These are phyloP conservation scores for Prionailurus bengalensis DNA, from an alignment of 2,113 vertebrate species.

Conservation along the genomic window DNA sequence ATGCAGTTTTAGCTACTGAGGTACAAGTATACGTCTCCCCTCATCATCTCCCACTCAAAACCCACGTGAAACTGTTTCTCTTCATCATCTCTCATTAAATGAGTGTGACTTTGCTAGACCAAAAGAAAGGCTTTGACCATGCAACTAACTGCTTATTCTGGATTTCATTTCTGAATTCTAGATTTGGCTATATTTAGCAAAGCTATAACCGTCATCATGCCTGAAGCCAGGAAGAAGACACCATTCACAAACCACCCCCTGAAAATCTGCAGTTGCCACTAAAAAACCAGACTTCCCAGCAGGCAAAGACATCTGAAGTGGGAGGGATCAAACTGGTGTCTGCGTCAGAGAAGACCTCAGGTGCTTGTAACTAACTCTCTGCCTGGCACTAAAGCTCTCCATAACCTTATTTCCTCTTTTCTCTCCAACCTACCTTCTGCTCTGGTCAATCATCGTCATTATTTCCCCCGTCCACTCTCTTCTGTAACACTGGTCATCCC, in stretches of 20 bases:
- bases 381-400: neutral
- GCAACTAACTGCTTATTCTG: slow-evolving; percentile 64
- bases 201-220: slow-evolving; percentile 76
- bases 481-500: neutral
- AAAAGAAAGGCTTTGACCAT: slow-evolving; percentile 67
- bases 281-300: slow-evolving; percentile 72
- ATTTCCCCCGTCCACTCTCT: neutral
- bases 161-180: slow-evolving; percentile 73
- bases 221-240: slow-evolving; percentile 76
- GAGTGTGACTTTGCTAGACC: slow-evolving; percentile 41
- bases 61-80: slow-evolving; percentile 3
- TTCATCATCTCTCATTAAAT: slow-evolving; percentile 29
- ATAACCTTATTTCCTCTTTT: slow-evolving; percentile 36
- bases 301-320: slow-evolving; percentile 75
- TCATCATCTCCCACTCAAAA: slow-evolving; percentile 6
- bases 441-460: slow-evolving; percentile 1
- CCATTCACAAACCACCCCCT: slow-evolving; percentile 83
- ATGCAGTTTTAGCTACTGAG: neutral
- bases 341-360: slow-evolving; percentile 58
- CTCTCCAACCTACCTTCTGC: slow-evolving; percentile 12
- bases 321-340: slow-evolving; percentile 43
- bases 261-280: slow-evolving; percentile 79
- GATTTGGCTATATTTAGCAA: slow-evolving; percentile 79
- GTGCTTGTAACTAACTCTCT: slow-evolving; percentile 31
- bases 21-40: neutral